phyloP scores from a whole-genome alignment of 2,113 vertebrate species.

The Uropsilus gracilis region DNA sequence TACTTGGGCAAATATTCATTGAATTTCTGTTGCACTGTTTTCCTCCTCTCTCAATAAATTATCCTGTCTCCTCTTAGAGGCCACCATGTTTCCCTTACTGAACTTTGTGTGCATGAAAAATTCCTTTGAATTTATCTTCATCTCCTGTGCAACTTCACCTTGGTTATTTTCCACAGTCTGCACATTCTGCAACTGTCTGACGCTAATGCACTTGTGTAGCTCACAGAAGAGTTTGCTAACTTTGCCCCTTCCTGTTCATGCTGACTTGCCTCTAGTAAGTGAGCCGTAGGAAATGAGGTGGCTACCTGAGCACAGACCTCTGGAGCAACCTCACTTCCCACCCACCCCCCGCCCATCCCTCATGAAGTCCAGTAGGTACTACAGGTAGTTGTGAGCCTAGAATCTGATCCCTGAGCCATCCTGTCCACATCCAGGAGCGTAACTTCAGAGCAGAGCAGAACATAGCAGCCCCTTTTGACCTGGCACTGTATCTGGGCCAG shows the following conservation, averaged over 20 bases:
- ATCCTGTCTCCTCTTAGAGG: constrained; percentile 76
- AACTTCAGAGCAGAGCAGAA: not conserved
- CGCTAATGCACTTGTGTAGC: not conserved
- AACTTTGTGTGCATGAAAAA: constrained; percentile 67
- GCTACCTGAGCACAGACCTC: not conserved
- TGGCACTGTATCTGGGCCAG: not conserved
- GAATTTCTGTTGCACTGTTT: constrained; percentile 73
- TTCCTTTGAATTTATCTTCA: constrained; percentile 77
- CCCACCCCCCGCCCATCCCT: too few species aligned
- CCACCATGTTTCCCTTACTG: constrained; percentile 65
- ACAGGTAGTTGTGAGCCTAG: not conserved
- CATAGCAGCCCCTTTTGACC: not conserved
- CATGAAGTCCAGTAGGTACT: too few species aligned
- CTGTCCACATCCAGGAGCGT: not conserved
- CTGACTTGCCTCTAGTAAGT: not conserved
- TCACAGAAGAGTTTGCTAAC: not conserved
- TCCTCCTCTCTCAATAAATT: constrained; percentile 83
- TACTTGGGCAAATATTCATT: constrained; percentile 78
- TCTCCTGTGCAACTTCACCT: constrained; percentile 66
- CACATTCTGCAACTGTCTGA: constrained; percentile 38
- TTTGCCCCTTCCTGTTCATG: not conserved
- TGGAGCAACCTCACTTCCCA: fast-evolving
- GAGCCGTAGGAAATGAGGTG: not conserved
- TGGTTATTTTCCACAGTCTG: constrained; percentile 67
- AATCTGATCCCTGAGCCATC: too few species aligned